These are phyloP conservation scores for Hyperoplus immaculatus DNA, from an alignment of 2,797 vertebrate species.

Conservation along the genomic window DNA sequence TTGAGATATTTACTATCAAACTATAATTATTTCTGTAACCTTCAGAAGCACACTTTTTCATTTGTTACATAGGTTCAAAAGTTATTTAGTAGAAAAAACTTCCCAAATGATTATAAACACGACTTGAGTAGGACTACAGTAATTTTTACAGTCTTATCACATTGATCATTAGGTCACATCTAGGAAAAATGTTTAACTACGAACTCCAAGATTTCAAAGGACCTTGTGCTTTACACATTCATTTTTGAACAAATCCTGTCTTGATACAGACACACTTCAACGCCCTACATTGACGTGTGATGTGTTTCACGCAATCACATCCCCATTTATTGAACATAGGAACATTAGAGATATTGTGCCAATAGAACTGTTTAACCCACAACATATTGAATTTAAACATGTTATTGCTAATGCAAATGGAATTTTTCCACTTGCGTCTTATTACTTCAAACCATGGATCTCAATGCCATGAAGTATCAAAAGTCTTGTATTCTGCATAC, in stretches of 20 bases:
- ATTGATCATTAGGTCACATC: constrained; percentile 44
- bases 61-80: constrained; percentile 56
- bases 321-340: constrained; percentile 36
- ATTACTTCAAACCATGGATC: constrained; percentile 45
- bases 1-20: constrained; percentile 63
- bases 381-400: constrained; percentile 61
- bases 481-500: constrained; percentile 40
- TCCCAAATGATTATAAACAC: constrained; percentile 59
- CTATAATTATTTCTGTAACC: constrained; percentile 51
- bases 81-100: constrained; percentile 67
- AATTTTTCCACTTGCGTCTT: constrained; percentile 45
- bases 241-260: constrained; percentile 41
- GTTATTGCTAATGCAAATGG: constrained; percentile 82
- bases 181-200: constrained; percentile 56
- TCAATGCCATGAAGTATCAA: constrained; percentile 9
- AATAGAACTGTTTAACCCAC: constrained; percentile 39
- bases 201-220: constrained; percentile 56
- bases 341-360: constrained; percentile 36
- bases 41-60: constrained; percentile 36
- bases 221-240: constrained; percentile 71
- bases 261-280: constrained; percentile 60
- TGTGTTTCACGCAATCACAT: constrained; percentile 25
- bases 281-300: constrained; percentile 10
- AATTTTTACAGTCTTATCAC: constrained; percentile 51
- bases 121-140: constrained; percentile 34